phyloP scores from a whole-genome alignment of 2,888 invertebrate genomes.

The Aporophyla nigra region DNA sequence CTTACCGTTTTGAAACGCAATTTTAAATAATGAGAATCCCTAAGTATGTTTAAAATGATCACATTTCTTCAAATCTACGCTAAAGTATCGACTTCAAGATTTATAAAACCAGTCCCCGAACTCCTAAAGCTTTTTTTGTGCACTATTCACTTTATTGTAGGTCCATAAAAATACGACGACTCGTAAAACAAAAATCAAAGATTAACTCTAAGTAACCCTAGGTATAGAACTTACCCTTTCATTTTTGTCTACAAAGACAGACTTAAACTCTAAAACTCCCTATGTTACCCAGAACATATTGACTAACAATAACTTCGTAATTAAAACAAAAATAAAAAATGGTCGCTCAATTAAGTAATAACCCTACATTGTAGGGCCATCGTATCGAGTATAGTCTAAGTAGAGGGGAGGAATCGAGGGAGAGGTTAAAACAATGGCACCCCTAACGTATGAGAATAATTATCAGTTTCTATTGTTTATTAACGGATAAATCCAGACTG shows the following conservation, averaged over 20 bases:
- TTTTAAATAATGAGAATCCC: background rate
- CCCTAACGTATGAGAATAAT: constrained; percentile 82
- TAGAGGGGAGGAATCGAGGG: constrained; percentile 75
- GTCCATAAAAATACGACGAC: background rate
- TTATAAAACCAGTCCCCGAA: background rate
- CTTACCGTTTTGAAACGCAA: background rate
- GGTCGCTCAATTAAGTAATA: constrained; percentile 82
- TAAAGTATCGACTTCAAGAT: background rate
- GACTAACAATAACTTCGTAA: constrained; percentile 39
- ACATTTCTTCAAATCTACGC: background rate
- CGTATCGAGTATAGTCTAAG: constrained; percentile 78
- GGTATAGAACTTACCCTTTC: too few relatives aligned
- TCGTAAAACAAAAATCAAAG: constrained; percentile 7
- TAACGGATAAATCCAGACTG: constrained; percentile 79
- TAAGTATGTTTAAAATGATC: background rate
- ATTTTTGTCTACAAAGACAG: too few relatives aligned
- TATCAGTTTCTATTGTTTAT: constrained; percentile 83
- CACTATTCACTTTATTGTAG: constrained; percentile 1
- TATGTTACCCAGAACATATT: constrained; percentile 45
- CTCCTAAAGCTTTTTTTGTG: background rate
- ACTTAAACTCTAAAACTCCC: constrained; percentile 12
- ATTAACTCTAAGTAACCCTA: too few relatives aligned
- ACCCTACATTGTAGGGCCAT: constrained; percentile 84
- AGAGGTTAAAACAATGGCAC: constrained; percentile 83
- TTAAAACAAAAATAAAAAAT: constrained; percentile 73